Conservation (phyloP, 2,797 vertebrate genomes). For the Micropoecilia bifurca region DNA sequence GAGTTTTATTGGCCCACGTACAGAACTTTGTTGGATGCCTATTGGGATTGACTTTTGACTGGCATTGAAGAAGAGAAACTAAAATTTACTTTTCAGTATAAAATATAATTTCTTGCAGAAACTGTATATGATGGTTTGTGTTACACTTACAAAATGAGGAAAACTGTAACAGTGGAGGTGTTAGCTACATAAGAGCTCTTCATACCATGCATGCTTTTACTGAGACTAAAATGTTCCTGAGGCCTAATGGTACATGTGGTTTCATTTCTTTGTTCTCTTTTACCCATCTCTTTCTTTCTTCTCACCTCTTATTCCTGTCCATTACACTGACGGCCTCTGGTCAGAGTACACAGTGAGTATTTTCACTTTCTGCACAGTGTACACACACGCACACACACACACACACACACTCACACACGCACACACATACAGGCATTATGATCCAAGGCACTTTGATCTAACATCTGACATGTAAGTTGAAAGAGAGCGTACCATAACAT, state of each 20-base stretch:
- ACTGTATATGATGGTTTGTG: not conserved
- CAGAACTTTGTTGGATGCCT: not conserved
- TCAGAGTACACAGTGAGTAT: conserved; percentile 79
- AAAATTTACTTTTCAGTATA: not conserved
- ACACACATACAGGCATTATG: conserved; percentile 8
- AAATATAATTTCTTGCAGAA: not conserved
- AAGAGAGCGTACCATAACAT: not conserved
- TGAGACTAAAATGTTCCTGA: conserved; percentile 13
- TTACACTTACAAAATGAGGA: not conserved
- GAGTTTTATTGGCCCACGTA: not conserved
- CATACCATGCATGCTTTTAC: conserved; percentile 13
- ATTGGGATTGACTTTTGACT: not conserved
- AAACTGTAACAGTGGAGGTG: not conserved
- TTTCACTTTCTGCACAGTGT: conserved; percentile 7
- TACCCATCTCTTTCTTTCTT: not conserved
- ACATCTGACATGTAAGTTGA: not conserved
- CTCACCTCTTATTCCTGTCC: conserved; percentile 20
- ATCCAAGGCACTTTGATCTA: conserved; percentile 21
- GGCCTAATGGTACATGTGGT: conserved; percentile 20
- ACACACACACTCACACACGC: not conserved
- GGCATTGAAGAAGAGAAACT: not conserved
- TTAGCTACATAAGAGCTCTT: conserved; percentile 13
- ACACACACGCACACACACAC: not conserved
- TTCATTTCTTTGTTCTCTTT: conserved; percentile 43
- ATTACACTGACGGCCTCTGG: conserved; percentile 35